A percentile compares a stretch with the other conserved stretches of the same genome.
These are phyloP conservation scores for Drosophila ambigua DNA, from an alignment of 1,140 invertebrate species.

Conservation along the genomic window DNA sequence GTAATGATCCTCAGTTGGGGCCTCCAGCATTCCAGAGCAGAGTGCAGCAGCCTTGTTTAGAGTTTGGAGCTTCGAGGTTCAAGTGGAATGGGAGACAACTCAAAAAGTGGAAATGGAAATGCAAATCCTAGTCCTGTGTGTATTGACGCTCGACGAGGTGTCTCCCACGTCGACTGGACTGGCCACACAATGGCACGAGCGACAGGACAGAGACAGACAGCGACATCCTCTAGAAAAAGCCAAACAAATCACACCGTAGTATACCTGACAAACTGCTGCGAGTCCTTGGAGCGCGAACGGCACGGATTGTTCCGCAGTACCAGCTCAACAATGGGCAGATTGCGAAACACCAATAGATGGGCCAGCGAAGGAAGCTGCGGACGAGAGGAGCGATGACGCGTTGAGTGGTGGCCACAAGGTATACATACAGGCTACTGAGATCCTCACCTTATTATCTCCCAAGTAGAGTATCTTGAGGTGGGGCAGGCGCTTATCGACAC, in stretches of 20 bases:
- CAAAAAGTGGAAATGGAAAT: slow-evolving; percentile 41
- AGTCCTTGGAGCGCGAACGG: slow-evolving; percentile 90
- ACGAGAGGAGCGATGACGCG: not conserved
- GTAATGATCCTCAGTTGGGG: too few species aligned
- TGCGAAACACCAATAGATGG: slow-evolving; percentile 89
- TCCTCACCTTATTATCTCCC: slow-evolving; percentile 91
- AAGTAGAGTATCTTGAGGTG: slow-evolving; percentile 92
- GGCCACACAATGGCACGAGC: too few species aligned
- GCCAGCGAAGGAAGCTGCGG: slow-evolving; percentile 89
- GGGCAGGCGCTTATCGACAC: slow-evolving; percentile 87
- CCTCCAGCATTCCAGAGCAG: too few species aligned
- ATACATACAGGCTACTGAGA: too few species aligned
- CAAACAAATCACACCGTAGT: slow-evolving; percentile 59
- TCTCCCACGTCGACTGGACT: slow-evolving; percentile 43
- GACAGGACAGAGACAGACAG: slow-evolving; percentile 12
- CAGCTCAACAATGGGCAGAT: slow-evolving; percentile 89
- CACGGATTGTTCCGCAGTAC: slow-evolving; percentile 92
- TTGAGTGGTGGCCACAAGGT: not conserved
- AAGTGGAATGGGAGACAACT: slow-evolving; percentile 32
- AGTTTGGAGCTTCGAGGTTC: too few species aligned
- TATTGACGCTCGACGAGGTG: slow-evolving; percentile 25
- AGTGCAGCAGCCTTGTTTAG: too few species aligned
- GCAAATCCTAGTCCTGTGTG: slow-evolving; percentile 37
- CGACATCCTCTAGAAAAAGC: slow-evolving; percentile 22
- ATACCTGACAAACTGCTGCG: slow-evolving; percentile 94